Evolutionary conservation across 2,888 invertebrate species (phyloP).

Genomic region (Adelphocoris suturalis): DNA sequence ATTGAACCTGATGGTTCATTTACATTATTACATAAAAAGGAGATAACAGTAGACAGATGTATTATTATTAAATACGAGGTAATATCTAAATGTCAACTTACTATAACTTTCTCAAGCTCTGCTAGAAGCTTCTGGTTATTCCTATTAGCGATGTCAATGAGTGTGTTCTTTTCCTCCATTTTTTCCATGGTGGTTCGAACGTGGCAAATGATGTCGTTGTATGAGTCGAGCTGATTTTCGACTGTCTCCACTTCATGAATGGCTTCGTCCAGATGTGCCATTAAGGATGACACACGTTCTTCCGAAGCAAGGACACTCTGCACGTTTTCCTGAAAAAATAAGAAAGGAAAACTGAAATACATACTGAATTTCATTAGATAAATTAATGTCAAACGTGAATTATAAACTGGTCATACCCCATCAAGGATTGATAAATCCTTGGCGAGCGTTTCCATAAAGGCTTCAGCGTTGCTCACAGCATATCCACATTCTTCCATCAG

Average conservation of each 20-base stretch:
- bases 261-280: conserved; percentile 88
- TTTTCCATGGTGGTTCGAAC: conserved; percentile 93
- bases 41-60: too few species aligned
- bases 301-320: conserved; percentile 95
- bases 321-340: conserved; percentile 86
- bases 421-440: conserved; percentile 92
- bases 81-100: conserved; percentile 79
- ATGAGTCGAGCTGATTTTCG: conserved; percentile 86
- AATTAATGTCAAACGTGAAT: too few species aligned
- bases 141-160: conserved; percentile 90
- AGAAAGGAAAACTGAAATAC: neutral
- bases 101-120: conserved; percentile 89
- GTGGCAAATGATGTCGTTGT: conserved; percentile 90
- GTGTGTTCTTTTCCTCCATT: conserved; percentile 93
- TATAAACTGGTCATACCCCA: conserved; percentile 81
- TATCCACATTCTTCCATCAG: conserved; percentile 91
- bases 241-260: conserved; percentile 87
- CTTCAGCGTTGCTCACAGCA: conserved; percentile 87
- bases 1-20: too few species aligned
- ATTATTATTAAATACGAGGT: too few species aligned
- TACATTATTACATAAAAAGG: too few species aligned
- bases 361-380: too few species aligned
- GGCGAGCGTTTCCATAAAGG: conserved; percentile 86
- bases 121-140: conserved; percentile 90
- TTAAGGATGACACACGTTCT: conserved; percentile 83